These are phyloP conservation scores for Sisyra nigra DNA, from an alignment of 2,888 invertebrate species.

Conservation along the genomic window DNA sequence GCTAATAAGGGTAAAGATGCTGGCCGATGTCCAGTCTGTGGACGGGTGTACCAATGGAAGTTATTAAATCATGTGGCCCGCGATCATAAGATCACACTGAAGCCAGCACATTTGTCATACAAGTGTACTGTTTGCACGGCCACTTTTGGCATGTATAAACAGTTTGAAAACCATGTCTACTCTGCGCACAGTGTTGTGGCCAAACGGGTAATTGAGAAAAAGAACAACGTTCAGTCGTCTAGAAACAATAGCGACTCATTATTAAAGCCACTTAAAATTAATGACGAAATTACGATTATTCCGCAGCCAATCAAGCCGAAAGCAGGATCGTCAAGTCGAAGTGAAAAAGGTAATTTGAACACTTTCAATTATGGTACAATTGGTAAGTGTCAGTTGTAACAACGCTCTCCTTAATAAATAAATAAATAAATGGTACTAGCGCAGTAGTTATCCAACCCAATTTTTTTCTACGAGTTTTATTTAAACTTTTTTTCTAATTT, in stretches of 20 bases:
- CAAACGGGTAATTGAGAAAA: slow-evolving; percentile 70
- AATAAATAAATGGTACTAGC: no score
- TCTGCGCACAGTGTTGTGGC: slow-evolving; percentile 85
- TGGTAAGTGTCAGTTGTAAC: background rate
- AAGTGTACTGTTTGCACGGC: slow-evolving; percentile 92
- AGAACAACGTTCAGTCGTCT: slow-evolving; percentile 27
- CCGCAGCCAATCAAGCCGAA: slow-evolving; percentile 52
- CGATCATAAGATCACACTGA: slow-evolving; percentile 80
- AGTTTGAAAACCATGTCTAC: slow-evolving; percentile 87
- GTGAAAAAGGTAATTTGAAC: background rate
- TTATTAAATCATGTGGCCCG: slow-evolving; percentile 79
- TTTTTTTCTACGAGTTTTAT: no score
- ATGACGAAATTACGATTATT: slow-evolving; percentile 80
- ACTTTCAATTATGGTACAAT: background rate
- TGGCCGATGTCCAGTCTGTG: slow-evolving; percentile 88
- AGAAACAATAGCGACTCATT: slow-evolving; percentile 40
- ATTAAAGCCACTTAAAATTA: slow-evolving; percentile 69
- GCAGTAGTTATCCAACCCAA: no score
- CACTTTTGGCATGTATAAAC: slow-evolving; percentile 89
- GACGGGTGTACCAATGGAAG: slow-evolving; percentile 89
- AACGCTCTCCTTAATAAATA: background rate
- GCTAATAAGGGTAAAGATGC: slow-evolving; percentile 90
- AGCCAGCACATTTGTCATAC: slow-evolving; percentile 85
- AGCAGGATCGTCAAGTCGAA: slow-evolving; percentile 4
- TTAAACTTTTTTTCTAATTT: no score